Evolutionary conservation across 2,113 vertebrate species (phyloP), one percentile per base, ranked within the genome.

Genomic region (Vidua macroura): DNA sequence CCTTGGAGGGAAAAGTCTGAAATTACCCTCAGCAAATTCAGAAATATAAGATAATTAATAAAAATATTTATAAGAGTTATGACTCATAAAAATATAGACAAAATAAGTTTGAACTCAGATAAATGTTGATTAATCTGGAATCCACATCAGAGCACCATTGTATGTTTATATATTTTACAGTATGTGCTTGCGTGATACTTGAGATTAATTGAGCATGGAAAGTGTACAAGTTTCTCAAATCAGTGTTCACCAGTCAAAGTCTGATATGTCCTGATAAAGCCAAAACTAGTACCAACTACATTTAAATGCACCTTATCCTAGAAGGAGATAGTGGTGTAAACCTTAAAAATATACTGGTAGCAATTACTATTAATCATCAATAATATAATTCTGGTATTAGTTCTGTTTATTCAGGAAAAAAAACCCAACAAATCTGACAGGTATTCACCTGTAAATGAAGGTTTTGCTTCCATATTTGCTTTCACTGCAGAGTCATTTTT

Each of bases 161-260:
- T 41, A 48, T 92, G 39, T 82, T 96, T 96, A 92, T 85, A 30
- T 20, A 69, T 96, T 94, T 97, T 78, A 96, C 89, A 97, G 66
- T 28, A 27, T 41, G 46, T 75, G 39, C 4, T 68, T 17, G 81
- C 89, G 39, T 56, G 35, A 83, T 6, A 53, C 4, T 48, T 81
- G 88, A 91, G 76, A 86, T 82, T 96, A 97, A 97, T 30, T 94
- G 85, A 96, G 46, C 69, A 73, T 74, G 20, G 58, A 75, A 89
- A 87, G 44, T 73, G 72, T 95, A 88, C 56, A 83, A 87, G 55
- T 30, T 87, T 77, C 31, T 55, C 39, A 62, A 93, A 73, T 76
- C 15, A 37, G 19, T 53, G 59, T 67, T 78, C 48, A 96, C 56
- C 66, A 81, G 68, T 66, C 81, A 93, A 96, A 96, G 56, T 75